phyloP scores from a whole-genome alignment of 2,113 vertebrate species.

The Motacilla tschutschensis region DNA sequence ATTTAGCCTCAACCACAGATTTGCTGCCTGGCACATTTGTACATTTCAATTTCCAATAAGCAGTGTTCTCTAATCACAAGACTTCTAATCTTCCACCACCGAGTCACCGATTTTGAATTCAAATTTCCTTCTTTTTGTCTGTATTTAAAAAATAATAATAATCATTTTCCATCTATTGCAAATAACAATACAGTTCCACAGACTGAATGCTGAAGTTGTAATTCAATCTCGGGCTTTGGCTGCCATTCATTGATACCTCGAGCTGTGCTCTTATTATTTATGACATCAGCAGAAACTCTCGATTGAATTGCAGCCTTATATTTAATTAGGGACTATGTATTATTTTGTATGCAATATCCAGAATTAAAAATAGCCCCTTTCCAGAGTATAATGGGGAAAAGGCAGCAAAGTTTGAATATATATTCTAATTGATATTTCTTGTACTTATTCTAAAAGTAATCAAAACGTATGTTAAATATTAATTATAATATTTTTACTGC shows the following conservation, averaged over 20 bases:
- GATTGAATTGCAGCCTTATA: constrained; percentile 78
- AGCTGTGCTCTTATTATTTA: constrained; percentile 77
- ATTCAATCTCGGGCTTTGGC: constrained; percentile 75
- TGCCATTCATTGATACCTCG: constrained; percentile 75
- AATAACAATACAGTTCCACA: constrained; percentile 79
- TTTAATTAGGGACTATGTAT: constrained; percentile 81
- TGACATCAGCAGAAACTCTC: constrained; percentile 83
- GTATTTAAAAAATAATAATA: constrained; percentile 85
- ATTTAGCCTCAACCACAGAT: constrained; percentile 1
- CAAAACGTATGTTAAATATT: constrained; percentile 84
- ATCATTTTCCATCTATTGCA: constrained; percentile 83
- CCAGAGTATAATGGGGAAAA: constrained; percentile 68
- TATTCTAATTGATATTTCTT: constrained; percentile 84
- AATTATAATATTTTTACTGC: constrained; percentile 81
- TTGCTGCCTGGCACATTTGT: constrained; percentile 66
- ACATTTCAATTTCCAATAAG: constrained; percentile 76
- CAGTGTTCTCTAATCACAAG: constrained; percentile 70
- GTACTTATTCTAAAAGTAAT: constrained; percentile 79
- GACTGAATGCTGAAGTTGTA: constrained; percentile 76
- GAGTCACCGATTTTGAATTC: constrained; percentile 74
- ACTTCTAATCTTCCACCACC: constrained; percentile 74
- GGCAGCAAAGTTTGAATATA: constrained; percentile 80
- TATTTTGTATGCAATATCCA: constrained; percentile 80
- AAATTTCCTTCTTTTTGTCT: constrained; percentile 80
- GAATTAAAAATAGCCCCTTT: constrained; percentile 82